These are phyloP conservation scores for Caloenas nicobarica DNA, from an alignment of 2,113 vertebrate species.

Conservation along the genomic window DNA sequence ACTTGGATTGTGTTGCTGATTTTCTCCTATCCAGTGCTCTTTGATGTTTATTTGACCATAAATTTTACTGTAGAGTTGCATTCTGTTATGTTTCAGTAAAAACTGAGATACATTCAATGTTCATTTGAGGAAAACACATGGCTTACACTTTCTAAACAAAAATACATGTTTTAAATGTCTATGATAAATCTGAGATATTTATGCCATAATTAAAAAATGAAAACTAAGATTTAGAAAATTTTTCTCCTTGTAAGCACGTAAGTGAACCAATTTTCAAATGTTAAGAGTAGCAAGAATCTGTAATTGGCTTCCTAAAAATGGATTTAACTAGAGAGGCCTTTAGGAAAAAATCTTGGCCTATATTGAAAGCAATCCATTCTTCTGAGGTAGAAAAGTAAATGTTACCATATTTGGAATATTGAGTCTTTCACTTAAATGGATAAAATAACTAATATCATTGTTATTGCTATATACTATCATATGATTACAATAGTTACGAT, in stretches of 20 bases:
- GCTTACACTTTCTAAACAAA: not conserved
- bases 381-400: not conserved
- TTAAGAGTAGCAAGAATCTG: not conserved
- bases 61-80: not conserved
- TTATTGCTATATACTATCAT: not conserved
- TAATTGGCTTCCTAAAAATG: not conserved
- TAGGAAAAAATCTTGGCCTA: not conserved
- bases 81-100: not conserved
- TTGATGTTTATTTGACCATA: not conserved
- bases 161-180: not conserved
- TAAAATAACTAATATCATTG: not conserved
- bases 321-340: not conserved
- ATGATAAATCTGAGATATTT: not conserved
- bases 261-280: not conserved
- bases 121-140: not conserved
- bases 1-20: not conserved
- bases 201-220: not conserved
- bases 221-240: not conserved
- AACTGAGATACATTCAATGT: not conserved
- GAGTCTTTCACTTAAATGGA: not conserved
- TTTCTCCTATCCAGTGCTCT: not conserved
- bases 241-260: not conserved
- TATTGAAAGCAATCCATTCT: not conserved
- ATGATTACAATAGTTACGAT: not conserved
- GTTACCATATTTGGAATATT: not conserved